phyloP scores from a whole-genome alignment of 2,888 invertebrate genomes.

The Athripsodes cinereus region DNA sequence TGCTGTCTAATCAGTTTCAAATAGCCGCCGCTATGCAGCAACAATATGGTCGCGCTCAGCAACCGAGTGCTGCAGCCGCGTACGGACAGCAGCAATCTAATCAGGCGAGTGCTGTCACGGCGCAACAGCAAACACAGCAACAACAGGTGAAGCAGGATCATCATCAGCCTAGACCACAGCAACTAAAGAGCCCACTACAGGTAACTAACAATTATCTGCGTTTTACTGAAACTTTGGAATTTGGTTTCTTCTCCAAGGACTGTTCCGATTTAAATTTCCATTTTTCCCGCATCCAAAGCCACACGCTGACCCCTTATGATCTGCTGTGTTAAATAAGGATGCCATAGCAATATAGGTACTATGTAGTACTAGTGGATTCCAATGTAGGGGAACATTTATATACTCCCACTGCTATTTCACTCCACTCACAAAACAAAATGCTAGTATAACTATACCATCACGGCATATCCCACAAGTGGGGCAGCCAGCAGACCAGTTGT shows the following conservation, averaged over 20 bases:
- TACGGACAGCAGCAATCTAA: constrained; percentile 33
- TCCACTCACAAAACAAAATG: not conserved
- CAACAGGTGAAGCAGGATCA: constrained; percentile 13
- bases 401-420: not conserved
- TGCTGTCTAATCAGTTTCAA: constrained; percentile 54
- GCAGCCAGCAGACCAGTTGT: too few relatives aligned
- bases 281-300: not conserved
- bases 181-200: constrained; percentile 54
- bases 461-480: too few relatives aligned
- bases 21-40: constrained; percentile 41
- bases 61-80: constrained; percentile 31
- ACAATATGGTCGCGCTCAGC: constrained; percentile 47
- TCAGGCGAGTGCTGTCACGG: constrained; percentile 28
- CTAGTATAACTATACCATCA: too few relatives aligned
- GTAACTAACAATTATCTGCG: too few relatives aligned
- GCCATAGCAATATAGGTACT: not conserved
- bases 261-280: too few relatives aligned
- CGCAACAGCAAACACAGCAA: constrained; percentile 45
- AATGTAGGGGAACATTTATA: not conserved
- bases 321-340: not conserved
- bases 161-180: constrained; percentile 37
- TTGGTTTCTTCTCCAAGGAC: too few relatives aligned
- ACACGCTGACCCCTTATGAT: not conserved
- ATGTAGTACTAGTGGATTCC: not conserved
- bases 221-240: too few relatives aligned